Percentiles rank a stretch among this genome's conserved stretches.
These are phyloP conservation scores for crab-eating macaque (Macaca fascicularis) DNA, from an alignment of 2,113 vertebrate species.

Conservation along the genomic window T2T-MFA8v1.1 NC_088379.1:79639001-79639500, in stretches of 20 bases:
- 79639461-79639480: not conserved
- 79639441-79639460: not conserved
- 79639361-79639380: not conserved
- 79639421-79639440: not conserved
- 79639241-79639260: not conserved
- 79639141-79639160: not conserved
- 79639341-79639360: not conserved
- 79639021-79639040: not conserved
- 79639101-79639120: not conserved
- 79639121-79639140: not conserved
- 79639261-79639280: not conserved
- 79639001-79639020: not conserved
- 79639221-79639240: not conserved
- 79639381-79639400: not conserved
- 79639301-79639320: not conserved
- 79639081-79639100: not conserved
- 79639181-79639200: not conserved
- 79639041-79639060: not conserved
- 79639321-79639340: not conserved
- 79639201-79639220: not conserved
- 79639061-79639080: not conserved
- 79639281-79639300: not conserved
- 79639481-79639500: not conserved
- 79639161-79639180: not conserved
- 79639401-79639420: not conserved